Evolutionary conservation across 23 tunicate genomes (phyloP).

Genomic region (Oikopleura albicans): DNA sequence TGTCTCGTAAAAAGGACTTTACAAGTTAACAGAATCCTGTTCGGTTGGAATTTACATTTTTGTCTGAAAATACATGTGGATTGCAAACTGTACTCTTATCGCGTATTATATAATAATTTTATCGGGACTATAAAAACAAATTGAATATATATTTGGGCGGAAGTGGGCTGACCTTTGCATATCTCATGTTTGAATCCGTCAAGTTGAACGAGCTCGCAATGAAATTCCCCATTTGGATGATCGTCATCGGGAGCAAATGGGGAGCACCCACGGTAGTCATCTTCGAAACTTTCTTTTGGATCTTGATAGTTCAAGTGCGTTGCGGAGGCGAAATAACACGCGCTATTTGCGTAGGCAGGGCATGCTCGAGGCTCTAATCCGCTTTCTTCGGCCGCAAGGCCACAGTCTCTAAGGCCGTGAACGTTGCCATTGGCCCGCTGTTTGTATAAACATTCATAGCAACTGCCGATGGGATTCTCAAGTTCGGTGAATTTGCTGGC

Average conservation of each 20-base stretch:
- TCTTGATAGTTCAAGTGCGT: neutral
- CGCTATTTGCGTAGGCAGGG: neutral
- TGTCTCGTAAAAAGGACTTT: no score
- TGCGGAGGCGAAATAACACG: neutral
- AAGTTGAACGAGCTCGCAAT: neutral
- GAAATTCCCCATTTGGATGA: neutral
- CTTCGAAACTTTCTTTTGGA: neutral
- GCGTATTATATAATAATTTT: no score
- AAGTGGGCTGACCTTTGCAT: neutral
- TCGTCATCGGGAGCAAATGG: neutral
- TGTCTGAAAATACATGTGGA: no score
- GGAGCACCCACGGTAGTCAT: constrained; percentile 7
- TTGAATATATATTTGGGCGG: no score
- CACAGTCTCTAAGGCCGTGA: neutral
- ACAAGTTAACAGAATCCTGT: no score
- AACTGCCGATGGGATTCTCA: neutral
- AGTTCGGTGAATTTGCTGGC: neutral
- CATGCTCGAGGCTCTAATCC: neutral
- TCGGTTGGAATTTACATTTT: no score
- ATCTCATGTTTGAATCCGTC: neutral
- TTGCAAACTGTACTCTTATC: no score
- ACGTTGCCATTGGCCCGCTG: neutral
- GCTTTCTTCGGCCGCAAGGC: neutral
- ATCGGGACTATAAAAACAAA: no score
- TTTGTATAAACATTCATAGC: neutral